These are phyloP conservation scores for Sinonovacula constricta DNA, from an alignment of 1,140 invertebrate species.

Conservation along the genomic window DNA sequence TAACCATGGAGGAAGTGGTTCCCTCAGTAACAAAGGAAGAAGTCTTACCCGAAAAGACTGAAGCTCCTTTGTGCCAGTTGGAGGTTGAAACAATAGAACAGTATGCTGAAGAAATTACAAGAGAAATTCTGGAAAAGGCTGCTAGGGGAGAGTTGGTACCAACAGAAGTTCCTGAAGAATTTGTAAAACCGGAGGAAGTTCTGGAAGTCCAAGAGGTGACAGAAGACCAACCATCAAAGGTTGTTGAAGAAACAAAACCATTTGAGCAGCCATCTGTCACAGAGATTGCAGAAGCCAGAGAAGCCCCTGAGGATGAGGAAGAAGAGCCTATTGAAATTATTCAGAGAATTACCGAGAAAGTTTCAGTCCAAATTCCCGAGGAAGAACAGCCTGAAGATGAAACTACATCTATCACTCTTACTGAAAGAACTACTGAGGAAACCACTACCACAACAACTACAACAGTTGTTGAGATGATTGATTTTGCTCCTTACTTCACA, in stretches of 20 bases:
- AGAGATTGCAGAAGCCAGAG: conserved; percentile 20
- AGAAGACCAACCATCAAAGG: conserved; percentile 37
- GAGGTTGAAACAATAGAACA: conserved; percentile 21
- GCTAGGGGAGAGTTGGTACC: conserved; percentile 25
- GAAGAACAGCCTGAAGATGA: conserved; percentile 29
- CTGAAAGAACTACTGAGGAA: conserved; percentile 35
- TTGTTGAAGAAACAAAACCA: neutral
- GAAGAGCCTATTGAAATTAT: conserved; percentile 39
- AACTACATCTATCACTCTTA: conserved; percentile 26
- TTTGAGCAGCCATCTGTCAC: conserved; percentile 10
- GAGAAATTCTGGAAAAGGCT: conserved; percentile 39
- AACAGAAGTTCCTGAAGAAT: conserved; percentile 46
- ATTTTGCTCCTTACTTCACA: conserved; percentile 62
- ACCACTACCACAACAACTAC: conserved; percentile 35
- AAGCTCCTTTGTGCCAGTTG: neutral
- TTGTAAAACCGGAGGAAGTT: conserved; percentile 31
- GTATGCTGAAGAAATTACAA: conserved; percentile 46
- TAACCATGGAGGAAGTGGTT: conserved; percentile 14
- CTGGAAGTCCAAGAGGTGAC: conserved; percentile 24
- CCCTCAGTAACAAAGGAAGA: no score
- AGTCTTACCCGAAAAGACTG: no score
- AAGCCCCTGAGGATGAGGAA: conserved; percentile 24
- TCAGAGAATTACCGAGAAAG: conserved; percentile 16
- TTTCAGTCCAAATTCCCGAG: conserved; percentile 42
- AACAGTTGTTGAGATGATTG: conserved; percentile 50